These are phyloP conservation scores for Sceloporus undulatus DNA, from an alignment of 2,113 vertebrate species.

Conservation along the genomic window DNA sequence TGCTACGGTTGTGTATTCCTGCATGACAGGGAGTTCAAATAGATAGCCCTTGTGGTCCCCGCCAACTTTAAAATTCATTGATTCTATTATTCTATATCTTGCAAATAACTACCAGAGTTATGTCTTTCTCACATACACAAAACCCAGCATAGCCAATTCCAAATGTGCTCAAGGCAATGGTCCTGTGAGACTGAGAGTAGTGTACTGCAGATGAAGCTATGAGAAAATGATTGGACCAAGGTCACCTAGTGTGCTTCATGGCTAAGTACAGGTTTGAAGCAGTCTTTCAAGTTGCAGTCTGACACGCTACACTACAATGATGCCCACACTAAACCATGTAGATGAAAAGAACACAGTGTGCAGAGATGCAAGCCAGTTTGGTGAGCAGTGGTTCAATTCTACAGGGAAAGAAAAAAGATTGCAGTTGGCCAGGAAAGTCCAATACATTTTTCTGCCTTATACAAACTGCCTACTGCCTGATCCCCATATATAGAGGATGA, in stretches of 20 bases:
- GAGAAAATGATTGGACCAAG: background rate
- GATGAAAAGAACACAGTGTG: background rate
- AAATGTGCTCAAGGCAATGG: background rate
- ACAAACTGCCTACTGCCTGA: too few species aligned
- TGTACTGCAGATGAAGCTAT: background rate
- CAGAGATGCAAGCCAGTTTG: background rate
- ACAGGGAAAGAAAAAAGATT: background rate
- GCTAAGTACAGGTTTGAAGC: background rate
- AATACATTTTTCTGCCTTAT: background rate
- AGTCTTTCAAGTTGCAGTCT: background rate
- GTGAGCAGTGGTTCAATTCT: background rate
- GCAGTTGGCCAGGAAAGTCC: background rate
- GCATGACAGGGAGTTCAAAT: too few species aligned
- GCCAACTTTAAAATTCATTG: too few species aligned
- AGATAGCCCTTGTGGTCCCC: too few species aligned
- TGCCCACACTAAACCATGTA: background rate
- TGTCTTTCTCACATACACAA: background rate
- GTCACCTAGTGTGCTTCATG: background rate
- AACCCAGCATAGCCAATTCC: too few species aligned
- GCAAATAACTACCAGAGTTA: conserved; percentile 50
- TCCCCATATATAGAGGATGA: too few species aligned
- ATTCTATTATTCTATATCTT: conserved; percentile 12
- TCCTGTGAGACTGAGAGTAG: background rate
- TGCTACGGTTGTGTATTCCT: too few species aligned
- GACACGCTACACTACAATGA: background rate